These are phyloP conservation scores for Engystomops pustulosus DNA, from an alignment of 2,113 vertebrate genomes.

Conservation along the genomic window DNA sequence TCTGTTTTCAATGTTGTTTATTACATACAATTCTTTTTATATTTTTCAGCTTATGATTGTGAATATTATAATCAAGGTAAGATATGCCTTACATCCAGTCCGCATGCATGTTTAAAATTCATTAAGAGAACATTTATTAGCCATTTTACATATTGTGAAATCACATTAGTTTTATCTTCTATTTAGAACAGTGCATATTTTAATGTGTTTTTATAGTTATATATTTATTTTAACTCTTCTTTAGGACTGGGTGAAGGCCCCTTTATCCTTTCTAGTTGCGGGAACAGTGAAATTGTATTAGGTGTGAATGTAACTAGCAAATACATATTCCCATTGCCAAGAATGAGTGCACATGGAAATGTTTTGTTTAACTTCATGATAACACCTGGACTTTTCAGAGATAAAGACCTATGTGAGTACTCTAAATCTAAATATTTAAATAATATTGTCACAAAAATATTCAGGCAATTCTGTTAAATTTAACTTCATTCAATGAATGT, in stretches of 20 bases:
- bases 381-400: conserved; percentile 88
- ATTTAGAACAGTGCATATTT: too few relatives aligned
- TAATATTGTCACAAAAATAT: conserved; percentile 51
- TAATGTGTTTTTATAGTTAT: background rate
- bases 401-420: conserved; percentile 87
- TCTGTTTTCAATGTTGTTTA: background rate
- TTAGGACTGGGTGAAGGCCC: conserved; percentile 92
- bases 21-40: background rate
- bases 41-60: conserved; percentile 90
- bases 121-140: background rate
- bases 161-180: too few relatives aligned
- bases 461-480: conserved; percentile 28
- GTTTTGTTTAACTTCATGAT: conserved; percentile 95
- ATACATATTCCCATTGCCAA: conserved; percentile 84
- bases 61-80: conserved; percentile 98
- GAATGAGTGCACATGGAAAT: conserved; percentile 70
- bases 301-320: conserved; percentile 87
- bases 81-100: conserved; percentile 29
- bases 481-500: background rate
- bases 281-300: conserved; percentile 83
- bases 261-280: conserved; percentile 85
- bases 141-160: background rate
- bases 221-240: conserved; percentile 48
- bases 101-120: background rate
- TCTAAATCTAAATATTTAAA: conserved; percentile 56